Evolutionary conservation across 1,140 invertebrate genomes (phyloP).

Genomic region (Drosophila nikananu): DNA sequence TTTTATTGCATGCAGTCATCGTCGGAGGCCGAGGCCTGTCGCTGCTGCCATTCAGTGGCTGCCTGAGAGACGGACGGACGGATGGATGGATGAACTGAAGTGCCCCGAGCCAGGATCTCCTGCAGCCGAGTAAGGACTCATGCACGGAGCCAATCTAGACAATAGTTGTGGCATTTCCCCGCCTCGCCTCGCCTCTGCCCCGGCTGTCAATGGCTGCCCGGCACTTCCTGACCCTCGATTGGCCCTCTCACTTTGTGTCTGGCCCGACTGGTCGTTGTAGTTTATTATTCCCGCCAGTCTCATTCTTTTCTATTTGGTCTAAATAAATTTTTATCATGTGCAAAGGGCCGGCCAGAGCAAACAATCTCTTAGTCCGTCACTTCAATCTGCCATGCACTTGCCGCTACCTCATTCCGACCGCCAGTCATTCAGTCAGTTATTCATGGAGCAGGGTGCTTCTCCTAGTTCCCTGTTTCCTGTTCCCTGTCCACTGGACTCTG

Average conservation of each 20-base stretch:
- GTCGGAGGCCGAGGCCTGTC: constrained; percentile 39
- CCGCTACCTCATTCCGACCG: constrained; percentile 32
- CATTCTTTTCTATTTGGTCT: constrained; percentile 82
- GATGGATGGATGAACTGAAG: constrained; percentile 11
- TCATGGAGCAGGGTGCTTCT: neutral
- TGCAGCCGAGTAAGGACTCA: constrained; percentile 38
- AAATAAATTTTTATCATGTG: constrained; percentile 84
- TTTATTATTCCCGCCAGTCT: constrained; percentile 81
- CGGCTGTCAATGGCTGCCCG: constrained; percentile 48
- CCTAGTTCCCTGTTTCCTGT: neutral
- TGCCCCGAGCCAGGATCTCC: constrained; percentile 36
- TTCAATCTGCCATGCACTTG: constrained; percentile 43
- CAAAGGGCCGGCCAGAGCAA: constrained; percentile 47
- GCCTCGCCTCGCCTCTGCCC: neutral
- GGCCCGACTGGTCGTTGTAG: constrained; percentile 55
- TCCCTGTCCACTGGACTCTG: neutral
- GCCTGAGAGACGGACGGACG: constrained; percentile 18
- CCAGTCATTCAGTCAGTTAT: constrained; percentile 46
- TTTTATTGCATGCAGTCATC: constrained; percentile 73
- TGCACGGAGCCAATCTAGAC: constrained; percentile 39
- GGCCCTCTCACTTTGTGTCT: constrained; percentile 44
- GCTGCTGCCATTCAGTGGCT: constrained; percentile 34
- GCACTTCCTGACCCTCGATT: constrained; percentile 53
- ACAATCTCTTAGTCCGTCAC: constrained; percentile 48
- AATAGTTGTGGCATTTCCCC: constrained; percentile 48